phyloP scores from a whole-genome alignment of 1,140 invertebrate species.

The Drosophila teissieri region DNA sequence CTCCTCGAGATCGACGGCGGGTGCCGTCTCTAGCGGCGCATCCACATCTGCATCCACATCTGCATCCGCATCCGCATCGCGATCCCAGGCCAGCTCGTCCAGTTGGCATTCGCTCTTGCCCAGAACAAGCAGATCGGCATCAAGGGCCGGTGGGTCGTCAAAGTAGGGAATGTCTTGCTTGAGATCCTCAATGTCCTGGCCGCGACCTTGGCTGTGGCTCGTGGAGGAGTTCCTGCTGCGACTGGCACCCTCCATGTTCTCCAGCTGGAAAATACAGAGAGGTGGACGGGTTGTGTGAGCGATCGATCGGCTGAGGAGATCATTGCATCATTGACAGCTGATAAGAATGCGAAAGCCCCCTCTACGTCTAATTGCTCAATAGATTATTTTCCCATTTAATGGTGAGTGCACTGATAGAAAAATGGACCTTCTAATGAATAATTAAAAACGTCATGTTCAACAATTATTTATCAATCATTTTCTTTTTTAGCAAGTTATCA shows the following conservation, averaged over 20 bases:
- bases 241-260: conserved; percentile 45
- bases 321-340: conserved; percentile 1
- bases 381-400: conserved; percentile 19
- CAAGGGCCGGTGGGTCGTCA: conserved; percentile 39
- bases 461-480: too few relatives aligned
- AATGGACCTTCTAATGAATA: not conserved
- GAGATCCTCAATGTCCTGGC: conserved; percentile 65
- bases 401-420: not conserved
- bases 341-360: not conserved
- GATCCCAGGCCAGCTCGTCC: conserved; percentile 35
- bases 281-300: not conserved
- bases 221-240: conserved; percentile 42
- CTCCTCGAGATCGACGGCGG: conserved; percentile 28
- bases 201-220: conserved; percentile 17
- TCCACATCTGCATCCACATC: conserved; percentile 11
- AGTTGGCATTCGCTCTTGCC: conserved; percentile 34
- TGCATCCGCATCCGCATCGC: conserved; percentile 14
- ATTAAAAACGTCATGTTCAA: not conserved
- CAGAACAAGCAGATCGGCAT: conserved; percentile 19
- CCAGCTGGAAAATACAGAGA: conserved; percentile 22
- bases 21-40: not conserved
- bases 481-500: too few relatives aligned
- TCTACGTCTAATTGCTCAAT: not conserved
- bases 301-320: conserved; percentile 2
- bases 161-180: conserved; percentile 81